Evolutionary conservation across 2,888 invertebrate species (phyloP), one percentile per base, ranked within the genome.

Genomic region (Trachelus iudaicus): DNA sequence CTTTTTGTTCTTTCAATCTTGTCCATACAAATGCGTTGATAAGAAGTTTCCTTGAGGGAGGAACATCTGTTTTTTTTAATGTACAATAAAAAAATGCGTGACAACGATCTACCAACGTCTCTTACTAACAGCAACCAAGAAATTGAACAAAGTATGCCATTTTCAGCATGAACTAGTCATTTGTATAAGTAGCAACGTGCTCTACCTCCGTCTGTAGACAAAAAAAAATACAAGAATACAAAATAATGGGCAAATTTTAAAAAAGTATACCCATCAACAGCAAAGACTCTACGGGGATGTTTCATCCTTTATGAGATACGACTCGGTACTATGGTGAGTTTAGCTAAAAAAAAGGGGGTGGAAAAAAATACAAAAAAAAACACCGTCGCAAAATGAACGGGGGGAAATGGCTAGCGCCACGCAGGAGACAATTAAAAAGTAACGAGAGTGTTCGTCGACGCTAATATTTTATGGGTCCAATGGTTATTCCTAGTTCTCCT

Each of bases 391-490:
- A 56, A 56, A 56, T 56, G 23, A 23, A 56, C 56, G 56, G 40
- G 23, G 23, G 23, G 9, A 23, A 56, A 23, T 9, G 23, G 23
- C 56, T 2, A 56, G 56, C 56, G 23, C 56, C 56, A 23, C 56
- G 56, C 56, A 23, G 23, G 56, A 56, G 56, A 56, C 23, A 56
- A 56, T 56, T 31, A 71, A 83, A 86, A 82, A 80, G 80, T 81
- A 75, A 82, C 82, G 80, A 69, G 76, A 79, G 75, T 34, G 56
- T 73, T 76, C 75, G 75, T 79, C 71, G 34, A 56, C 75, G 73
- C 68, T 71, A 81, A 82, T 81, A 82, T 81, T 83, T 83, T 84
- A 84, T 76, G 80, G 79, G 77, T 78, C 69, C 75, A 76, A 76
- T 40, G 75, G 68, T 77, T 37, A 76, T 78, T 80, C 75, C 34